Evolutionary conservation across 2,888 invertebrate genomes (phyloP), one percentile per base, ranked within the genome.

Genomic region (Marasmarcha lunaedactyla): DNA sequence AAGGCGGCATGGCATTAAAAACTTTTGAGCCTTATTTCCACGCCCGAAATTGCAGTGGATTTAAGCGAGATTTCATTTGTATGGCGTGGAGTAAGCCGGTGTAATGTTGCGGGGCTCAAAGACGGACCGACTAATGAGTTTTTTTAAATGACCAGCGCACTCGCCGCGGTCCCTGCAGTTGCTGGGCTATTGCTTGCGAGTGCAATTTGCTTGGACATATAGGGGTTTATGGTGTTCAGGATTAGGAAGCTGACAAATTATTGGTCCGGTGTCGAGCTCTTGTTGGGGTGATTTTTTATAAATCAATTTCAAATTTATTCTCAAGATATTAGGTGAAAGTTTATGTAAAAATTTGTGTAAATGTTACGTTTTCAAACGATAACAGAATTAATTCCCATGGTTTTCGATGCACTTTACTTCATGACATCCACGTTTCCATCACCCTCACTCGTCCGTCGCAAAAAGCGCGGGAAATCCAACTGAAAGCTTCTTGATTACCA

Each of bases 51-150:
- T 79, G 81, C 79, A 78, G 72, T 73, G 74, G 70, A 66, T 77
- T 79, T 79, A 79, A 79, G 78, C 71, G 78, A 78, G 79, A 78
- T 79, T 81, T 83, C 79, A 78, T 81, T 83, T 81, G 81, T 81
- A 79, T 81, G 63, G 73, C 68, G 71, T 62, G 70, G 71, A 62
- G 79, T 83, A 83, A 81, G 79, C 81, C 77, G 76, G 68, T 77
- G 81, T 81, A 79, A 83, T 83, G 72, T 77, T 65, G 72, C 69
- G 70, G 72, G 73, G 74, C 71, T 79, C 81, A 81, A 81, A 81
- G 81, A 79, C 78, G 79, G 60, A 74, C 73, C 77, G 67, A 60
- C 77, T 81, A 81, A 81, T 81, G 81, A 81, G 81, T 76, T 78
- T 79, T 79, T 71, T 20, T 20, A 20, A 78, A 78, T 71, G 68